Percentiles rank a stretch among this genome's conserved stretches.
Conservation (phyloP, 2,113 vertebrate species). For the Erythrocercus mccallii region DNA sequence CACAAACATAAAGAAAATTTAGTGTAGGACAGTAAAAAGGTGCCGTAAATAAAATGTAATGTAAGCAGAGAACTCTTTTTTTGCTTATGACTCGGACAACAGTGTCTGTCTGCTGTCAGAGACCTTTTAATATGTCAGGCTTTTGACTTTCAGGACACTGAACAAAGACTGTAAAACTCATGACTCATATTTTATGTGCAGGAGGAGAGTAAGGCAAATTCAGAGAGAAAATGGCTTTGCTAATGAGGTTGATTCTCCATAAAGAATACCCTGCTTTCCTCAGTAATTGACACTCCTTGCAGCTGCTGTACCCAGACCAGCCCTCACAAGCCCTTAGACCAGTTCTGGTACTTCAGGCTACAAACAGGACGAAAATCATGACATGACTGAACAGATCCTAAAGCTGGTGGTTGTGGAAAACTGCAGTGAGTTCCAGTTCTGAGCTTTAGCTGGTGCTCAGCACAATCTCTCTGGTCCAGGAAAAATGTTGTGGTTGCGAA, state of each 20-base stretch:
- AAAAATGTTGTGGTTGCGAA: neutral
- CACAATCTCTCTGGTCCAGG: neutral
- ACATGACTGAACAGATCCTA: fast-evolving
- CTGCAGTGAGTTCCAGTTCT: neutral
- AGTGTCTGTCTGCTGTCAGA: neutral
- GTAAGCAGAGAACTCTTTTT: neutral
- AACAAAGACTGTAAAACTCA: neutral
- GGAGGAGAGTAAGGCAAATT: neutral
- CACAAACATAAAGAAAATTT: neutral
- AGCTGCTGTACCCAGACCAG: neutral
- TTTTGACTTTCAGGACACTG: neutral
- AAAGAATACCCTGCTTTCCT: neutral
- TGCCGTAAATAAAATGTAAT: neutral
- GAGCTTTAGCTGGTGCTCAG: neutral
- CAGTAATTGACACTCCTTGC: neutral
- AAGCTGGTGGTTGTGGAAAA: neutral
- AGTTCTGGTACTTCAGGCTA: neutral
- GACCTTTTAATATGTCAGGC: neutral
- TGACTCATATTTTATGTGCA: neutral
- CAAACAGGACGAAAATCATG: neutral
- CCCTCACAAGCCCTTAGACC: neutral
- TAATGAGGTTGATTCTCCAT: neutral
- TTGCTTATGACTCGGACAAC: neutral
- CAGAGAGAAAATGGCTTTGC: neutral
- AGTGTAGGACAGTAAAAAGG: neutral